Percentiles rank a stretch among this genome's conserved stretches.
Evolutionary conservation across 2,888 invertebrate genomes (phyloP).

Genomic region (Nasonia oneida): DNA sequence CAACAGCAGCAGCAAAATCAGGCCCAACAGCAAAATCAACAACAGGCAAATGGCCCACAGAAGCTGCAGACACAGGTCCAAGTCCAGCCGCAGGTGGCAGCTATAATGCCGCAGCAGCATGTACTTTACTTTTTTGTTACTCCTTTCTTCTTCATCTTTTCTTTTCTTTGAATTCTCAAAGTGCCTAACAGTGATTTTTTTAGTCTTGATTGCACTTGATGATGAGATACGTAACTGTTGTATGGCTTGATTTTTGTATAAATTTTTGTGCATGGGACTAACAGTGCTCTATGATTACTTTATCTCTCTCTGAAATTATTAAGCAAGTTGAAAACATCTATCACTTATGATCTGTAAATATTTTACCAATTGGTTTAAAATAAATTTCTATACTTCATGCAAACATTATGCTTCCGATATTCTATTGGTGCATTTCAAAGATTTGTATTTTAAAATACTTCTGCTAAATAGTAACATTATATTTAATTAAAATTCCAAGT

Average conservation of each 20-base stretch:
- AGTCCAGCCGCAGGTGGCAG: conserved; percentile 78
- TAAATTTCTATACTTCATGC: no score
- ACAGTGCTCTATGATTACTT: background rate
- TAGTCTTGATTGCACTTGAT: background rate
- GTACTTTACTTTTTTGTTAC: conserved; percentile 66
- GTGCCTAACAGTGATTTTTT: conserved; percentile 36
- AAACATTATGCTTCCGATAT: background rate
- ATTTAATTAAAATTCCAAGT: background rate
- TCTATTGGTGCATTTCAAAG: background rate
- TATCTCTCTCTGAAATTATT: background rate
- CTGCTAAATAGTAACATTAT: background rate
- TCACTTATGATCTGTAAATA: background rate
- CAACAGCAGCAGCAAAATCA: conserved; percentile 74
- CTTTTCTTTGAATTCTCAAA: conserved; percentile 36
- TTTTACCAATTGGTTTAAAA: no score
- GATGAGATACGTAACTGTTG: conserved; percentile 3
- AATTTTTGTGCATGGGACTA: background rate
- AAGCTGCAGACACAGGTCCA: conserved; percentile 75
- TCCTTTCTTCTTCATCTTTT: conserved; percentile 32
- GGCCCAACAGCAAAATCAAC: conserved; percentile 70
- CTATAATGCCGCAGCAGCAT: conserved; percentile 79
- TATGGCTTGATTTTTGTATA: conserved; percentile 9
- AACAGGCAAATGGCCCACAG: conserved; percentile 73
- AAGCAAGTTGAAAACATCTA: background rate
- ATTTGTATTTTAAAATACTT: background rate